A percentile compares a stretch with the other conserved stretches of the same genome.
These are phyloP conservation scores for Microcebus tavaratra DNA, from an alignment of 2,113 vertebrate species.

Conservation along the genomic window DNA sequence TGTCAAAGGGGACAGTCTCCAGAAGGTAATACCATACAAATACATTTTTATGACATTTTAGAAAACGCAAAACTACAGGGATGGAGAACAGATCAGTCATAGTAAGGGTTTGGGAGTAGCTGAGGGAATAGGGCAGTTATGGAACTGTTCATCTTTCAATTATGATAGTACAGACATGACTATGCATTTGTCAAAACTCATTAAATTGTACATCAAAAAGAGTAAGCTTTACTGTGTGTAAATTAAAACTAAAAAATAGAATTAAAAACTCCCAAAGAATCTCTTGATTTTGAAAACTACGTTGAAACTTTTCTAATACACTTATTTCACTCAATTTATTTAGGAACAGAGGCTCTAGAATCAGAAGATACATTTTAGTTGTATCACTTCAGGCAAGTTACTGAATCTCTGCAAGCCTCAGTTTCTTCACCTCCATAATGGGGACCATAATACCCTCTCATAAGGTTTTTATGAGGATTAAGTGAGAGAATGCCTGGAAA, in stretches of 20 bases:
- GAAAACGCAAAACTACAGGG: slow-evolving; percentile 15
- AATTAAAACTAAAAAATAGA: slow-evolving; percentile 1
- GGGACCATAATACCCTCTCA: not conserved
- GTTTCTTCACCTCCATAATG: slow-evolving; percentile 9
- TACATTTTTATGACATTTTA: not conserved
- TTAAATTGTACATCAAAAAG: not conserved
- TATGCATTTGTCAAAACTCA: not conserved
- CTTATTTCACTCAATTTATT: not conserved
- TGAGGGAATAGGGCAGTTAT: not conserved
- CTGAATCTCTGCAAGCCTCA: not conserved
- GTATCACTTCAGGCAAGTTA: not conserved
- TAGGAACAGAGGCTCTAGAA: not conserved
- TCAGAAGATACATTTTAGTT: not conserved
- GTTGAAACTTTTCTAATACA: not conserved
- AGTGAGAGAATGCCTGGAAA: slow-evolving; percentile 4
- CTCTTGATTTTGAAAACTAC: slow-evolving; percentile 26
- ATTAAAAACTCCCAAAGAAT: not conserved
- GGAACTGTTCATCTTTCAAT: not conserved
- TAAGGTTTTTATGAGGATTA: not conserved
- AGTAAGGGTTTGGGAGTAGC: not conserved
- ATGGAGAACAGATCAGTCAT: not conserved
- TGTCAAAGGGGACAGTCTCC: not conserved
- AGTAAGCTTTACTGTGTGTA: not conserved
- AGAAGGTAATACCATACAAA: not conserved
- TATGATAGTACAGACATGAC: not conserved